Evolutionary conservation across 2,888 invertebrate species (phyloP).

Genomic region (Unio pictorum): DNA sequence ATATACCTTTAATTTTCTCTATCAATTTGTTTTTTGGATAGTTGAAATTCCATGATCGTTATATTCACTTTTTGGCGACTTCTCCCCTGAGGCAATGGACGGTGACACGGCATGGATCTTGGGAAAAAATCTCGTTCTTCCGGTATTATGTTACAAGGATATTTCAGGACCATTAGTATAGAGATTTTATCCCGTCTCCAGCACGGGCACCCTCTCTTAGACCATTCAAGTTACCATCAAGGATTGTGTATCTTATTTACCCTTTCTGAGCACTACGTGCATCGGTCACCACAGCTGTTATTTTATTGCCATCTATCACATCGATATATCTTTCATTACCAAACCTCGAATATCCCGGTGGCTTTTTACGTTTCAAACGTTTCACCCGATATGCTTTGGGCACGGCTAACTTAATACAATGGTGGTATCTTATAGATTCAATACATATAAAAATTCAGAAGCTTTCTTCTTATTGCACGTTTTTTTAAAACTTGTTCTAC

Average conservation of each 20-base stretch:
- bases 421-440: neutral
- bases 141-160: neutral
- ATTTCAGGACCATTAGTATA: neutral
- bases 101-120: neutral
- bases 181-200: neutral
- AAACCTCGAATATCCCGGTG: neutral
- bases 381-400: neutral
- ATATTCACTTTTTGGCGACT: neutral
- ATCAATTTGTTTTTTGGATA: neutral
- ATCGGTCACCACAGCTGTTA: too few species aligned
- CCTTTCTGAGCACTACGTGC: neutral
- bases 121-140: neutral
- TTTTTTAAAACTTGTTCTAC: neutral
- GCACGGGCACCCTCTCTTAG: neutral
- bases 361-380: slow-evolving; percentile 7
- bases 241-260: neutral
- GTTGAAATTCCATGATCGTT: neutral
- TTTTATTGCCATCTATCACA: neutral
- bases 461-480: neutral
- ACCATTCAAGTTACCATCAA: neutral
- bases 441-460: neutral
- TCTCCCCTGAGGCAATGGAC: slow-evolving; percentile 1
- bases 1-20: neutral
- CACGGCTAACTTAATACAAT: neutral
- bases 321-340: neutral